Evolutionary conservation across 2,888 invertebrate genomes (phyloP).

Genomic region (Aplocera efformata): DNA sequence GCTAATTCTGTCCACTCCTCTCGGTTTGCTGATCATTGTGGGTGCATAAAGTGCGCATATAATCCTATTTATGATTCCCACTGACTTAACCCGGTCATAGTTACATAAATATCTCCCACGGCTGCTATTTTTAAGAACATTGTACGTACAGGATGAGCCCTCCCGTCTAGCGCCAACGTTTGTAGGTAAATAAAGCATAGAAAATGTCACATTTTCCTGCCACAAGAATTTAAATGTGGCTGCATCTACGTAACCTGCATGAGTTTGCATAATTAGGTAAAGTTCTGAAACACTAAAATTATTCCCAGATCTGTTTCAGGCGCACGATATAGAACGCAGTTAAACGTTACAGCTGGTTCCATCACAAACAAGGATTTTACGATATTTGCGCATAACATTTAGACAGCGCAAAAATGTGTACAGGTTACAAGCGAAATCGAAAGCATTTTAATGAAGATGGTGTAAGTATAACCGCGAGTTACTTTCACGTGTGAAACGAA

Average conservation of each 20-base stretch:
- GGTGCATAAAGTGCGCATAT: constrained; percentile 38
- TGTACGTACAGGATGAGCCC: constrained; percentile 53
- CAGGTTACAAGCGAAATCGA: background rate
- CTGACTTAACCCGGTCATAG: constrained; percentile 75
- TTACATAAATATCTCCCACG: constrained; percentile 71
- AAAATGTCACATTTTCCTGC: constrained; percentile 31
- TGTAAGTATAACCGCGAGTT: constrained; percentile 32
- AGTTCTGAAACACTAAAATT: constrained; percentile 8
- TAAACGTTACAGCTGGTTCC: constrained; percentile 21
- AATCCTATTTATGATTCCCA: constrained; percentile 55
- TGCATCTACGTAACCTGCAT: no score
- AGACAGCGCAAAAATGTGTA: background rate
- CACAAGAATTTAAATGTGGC: background rate
- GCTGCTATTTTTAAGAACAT: constrained; percentile 65
- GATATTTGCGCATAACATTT: constrained; percentile 5
- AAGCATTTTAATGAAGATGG: constrained; percentile 7
- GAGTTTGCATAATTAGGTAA: no score
- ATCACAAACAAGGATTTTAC: constrained; percentile 22
- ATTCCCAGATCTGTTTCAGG: constrained; percentile 11
- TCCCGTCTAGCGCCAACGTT: constrained; percentile 49
- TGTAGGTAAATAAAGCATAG: constrained; percentile 31
- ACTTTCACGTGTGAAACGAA: constrained; percentile 56
- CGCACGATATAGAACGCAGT: constrained; percentile 14
- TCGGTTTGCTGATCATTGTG: no score
- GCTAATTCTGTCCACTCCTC: no score